phyloP scores from a whole-genome alignment of 2,113 vertebrate species.

The Lophochroa leadbeateri region DNA sequence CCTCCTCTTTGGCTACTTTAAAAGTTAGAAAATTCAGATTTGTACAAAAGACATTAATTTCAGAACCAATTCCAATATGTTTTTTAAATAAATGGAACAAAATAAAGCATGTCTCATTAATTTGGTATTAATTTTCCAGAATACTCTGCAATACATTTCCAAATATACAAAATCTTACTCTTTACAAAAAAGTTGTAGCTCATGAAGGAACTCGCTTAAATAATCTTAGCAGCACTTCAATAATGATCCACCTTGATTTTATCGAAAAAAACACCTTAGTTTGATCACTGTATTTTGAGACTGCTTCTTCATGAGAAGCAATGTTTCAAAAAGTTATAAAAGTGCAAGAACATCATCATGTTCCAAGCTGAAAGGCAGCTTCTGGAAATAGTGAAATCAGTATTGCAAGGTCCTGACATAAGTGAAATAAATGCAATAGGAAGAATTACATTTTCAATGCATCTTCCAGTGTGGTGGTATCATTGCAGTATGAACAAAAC shows the following conservation, averaged over 20 bases:
- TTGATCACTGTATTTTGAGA: constrained; percentile 43
- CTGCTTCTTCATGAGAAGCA: constrained; percentile 47
- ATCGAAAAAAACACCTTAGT: neutral
- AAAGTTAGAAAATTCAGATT: constrained; percentile 51
- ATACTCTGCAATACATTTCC: constrained; percentile 45
- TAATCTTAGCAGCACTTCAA: constrained; percentile 33
- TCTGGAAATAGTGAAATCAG: neutral
- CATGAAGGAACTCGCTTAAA: constrained; percentile 33
- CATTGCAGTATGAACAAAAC: neutral
- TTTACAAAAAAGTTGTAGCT: constrained; percentile 44
- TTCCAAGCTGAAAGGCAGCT: constrained; percentile 50
- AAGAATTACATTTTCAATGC: neutral
- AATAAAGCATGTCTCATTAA: constrained; percentile 31
- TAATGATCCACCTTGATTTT: constrained; percentile 16
- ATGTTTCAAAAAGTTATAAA: constrained; percentile 43
- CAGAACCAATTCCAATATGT: constrained; percentile 24
- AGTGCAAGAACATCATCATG: constrained; percentile 36
- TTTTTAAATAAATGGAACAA: constrained; percentile 49
- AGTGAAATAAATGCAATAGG: neutral
- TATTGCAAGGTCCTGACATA: constrained; percentile 4
- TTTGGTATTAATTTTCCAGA: constrained; percentile 56
- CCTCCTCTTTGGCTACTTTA: constrained; percentile 44
- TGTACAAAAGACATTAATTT: constrained; percentile 55
- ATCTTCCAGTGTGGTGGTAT: neutral
- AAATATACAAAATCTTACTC: constrained; percentile 58